These are phyloP conservation scores for Drosophila sordidula DNA, from an alignment of 2,888 invertebrate species.

Conservation along the genomic window DNA sequence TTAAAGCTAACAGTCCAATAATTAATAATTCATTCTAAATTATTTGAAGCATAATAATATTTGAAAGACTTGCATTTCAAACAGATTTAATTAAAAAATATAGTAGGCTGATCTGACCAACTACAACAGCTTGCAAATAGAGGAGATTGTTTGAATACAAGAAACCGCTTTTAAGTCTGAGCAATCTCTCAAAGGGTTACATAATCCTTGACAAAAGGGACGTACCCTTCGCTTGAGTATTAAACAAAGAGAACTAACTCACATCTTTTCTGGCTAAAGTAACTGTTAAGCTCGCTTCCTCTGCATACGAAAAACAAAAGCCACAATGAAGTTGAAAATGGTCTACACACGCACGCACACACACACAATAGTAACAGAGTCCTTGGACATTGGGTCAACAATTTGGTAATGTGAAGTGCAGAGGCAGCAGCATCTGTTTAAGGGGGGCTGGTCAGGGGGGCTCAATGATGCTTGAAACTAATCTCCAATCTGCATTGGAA, in stretches of 20 bases:
- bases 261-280: constrained; percentile 47
- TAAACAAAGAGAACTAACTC: constrained; percentile 6
- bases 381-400: constrained; percentile 57
- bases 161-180: too few species aligned
- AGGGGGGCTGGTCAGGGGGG: constrained; percentile 6
- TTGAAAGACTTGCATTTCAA: too few species aligned
- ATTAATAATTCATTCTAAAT: too few species aligned
- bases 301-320: constrained; percentile 57
- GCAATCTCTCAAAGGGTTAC: not conserved
- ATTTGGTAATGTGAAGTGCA: constrained; percentile 44
- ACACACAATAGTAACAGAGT: constrained; percentile 24
- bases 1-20: too few species aligned
- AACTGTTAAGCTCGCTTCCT: constrained; percentile 50
- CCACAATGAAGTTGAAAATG: constrained; percentile 47
- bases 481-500: constrained; percentile 76
- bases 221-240: not conserved
- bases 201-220: fast-evolving
- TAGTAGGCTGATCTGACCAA: too few species aligned
- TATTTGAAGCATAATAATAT: too few species aligned
- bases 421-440: constrained; percentile 4
- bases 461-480: constrained; percentile 68
- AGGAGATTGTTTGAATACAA: too few species aligned
- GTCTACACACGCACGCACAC: not conserved
- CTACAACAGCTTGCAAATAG: too few species aligned
- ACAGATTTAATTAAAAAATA: too few species aligned